Evolutionary conservation across 2,797 vertebrate species (phyloP).

Genomic region (Anguilla anguilla): DNA sequence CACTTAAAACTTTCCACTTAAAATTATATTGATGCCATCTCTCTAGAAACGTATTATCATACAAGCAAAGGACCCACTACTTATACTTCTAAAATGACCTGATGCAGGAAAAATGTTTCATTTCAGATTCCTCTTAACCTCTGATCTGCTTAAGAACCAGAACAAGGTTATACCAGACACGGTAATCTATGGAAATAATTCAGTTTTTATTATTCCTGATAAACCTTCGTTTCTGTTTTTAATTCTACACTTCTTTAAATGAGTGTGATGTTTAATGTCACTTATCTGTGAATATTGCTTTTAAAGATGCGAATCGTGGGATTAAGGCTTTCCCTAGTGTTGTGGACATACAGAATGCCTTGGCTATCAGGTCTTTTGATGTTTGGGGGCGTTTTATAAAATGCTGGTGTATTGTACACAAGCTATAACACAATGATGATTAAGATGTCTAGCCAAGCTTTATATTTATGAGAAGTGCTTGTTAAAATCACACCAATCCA

Average conservation of each 20-base stretch:
- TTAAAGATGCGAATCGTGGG: not conserved
- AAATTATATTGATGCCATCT: not conserved
- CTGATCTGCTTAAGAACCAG: too few relatives aligned
- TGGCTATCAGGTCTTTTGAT: not conserved
- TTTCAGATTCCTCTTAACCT: too few relatives aligned
- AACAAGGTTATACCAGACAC: too few relatives aligned
- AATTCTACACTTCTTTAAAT: not conserved
- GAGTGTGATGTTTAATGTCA: not conserved
- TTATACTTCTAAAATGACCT: not conserved
- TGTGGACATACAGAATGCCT: not conserved
- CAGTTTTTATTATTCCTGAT: not conserved
- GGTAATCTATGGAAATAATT: too few relatives aligned
- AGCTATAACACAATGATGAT: not conserved
- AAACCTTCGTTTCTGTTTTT: not conserved
- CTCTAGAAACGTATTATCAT: not conserved
- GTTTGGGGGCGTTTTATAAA: not conserved
- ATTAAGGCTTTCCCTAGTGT: not conserved
- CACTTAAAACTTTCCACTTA: not conserved
- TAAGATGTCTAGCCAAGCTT: not conserved
- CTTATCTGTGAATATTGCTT: not conserved
- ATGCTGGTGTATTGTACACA: not conserved
- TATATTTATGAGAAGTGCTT: not conserved
- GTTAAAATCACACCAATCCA: not conserved
- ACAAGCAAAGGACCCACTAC: not conserved
- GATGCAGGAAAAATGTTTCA: not conserved